These are phyloP conservation scores for Micropoecilia bifurca DNA, from an alignment of 2,797 vertebrate species.

Conservation along the genomic window DNA sequence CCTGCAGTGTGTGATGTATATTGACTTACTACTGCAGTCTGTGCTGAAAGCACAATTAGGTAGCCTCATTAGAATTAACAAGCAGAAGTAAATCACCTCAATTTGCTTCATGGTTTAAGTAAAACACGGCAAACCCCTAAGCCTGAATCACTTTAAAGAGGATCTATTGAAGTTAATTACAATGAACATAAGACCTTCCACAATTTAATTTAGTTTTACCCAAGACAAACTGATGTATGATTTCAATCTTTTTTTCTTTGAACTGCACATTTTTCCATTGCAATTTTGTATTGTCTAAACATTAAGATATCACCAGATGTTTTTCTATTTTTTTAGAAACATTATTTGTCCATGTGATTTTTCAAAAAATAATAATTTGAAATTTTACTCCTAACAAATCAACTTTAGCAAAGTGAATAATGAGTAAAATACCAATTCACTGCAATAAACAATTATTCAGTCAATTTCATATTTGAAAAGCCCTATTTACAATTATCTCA, in stretches of 20 bases:
- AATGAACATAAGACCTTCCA: not conserved
- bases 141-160: constrained; percentile 6
- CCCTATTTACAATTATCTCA: not conserved
- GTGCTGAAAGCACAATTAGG: constrained; percentile 34
- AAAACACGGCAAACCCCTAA: constrained; percentile 6
- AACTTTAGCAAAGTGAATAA: not conserved
- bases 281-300: not conserved
- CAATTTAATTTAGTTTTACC: not conserved
- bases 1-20: not conserved
- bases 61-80: constrained; percentile 14
- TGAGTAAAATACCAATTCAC: not conserved
- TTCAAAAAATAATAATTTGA: not conserved
- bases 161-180: constrained; percentile 1
- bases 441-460: not conserved
- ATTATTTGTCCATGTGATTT: not conserved
- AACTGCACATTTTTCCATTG: not conserved
- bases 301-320: not conserved
- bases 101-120: constrained; percentile 23
- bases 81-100: constrained; percentile 2
- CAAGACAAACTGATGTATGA: not conserved
- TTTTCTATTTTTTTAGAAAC: not conserved
- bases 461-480: not conserved
- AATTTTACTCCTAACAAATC: not conserved
- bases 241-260: not conserved
- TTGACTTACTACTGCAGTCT: constrained; percentile 32